Evolutionary conservation across 2,888 invertebrate species (phyloP), one percentile per base, ranked within the genome.

Genomic region (Conomelus anceps): DNA sequence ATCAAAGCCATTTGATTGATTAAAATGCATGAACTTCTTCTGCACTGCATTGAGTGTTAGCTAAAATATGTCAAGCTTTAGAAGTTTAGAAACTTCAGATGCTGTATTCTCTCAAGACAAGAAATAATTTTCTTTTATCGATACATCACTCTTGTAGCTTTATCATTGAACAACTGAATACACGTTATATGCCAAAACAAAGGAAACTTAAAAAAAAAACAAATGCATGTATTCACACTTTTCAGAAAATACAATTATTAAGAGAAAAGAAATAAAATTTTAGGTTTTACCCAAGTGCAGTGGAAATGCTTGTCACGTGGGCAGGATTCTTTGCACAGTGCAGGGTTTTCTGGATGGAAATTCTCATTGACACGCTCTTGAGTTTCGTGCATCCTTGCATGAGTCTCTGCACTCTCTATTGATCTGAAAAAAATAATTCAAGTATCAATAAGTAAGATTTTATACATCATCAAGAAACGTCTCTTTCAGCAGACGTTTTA

Each of bases 251-350:
- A 84, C 7, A 9, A 22, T 84, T 9, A 84, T 22, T 22, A 22
- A 87, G 17, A 26, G 6, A 29, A 22, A 88, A 22, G 29, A 89
- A 26, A 34, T 26, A 87, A 84, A 87, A 88, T 34, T 85, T 23
- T 84, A 22, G 24, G 29, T 93, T 95, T 94, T 94, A 96, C 96
- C 97, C 97, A 97, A 92, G 96, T 96, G 94, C 98, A 98, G 93
- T 98, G 98, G 92, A 96, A 98, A 92, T 98, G 98, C 88, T 96
- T 96, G 91, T 97, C 96, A 91, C 96, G 96, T 91, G 96, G 96
- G 92, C 96, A 97, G 86, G 96, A 97, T 23, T 96, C 95, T 91
- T 95, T 96, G 89, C 95, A 95, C 20, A 89, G 89, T 4, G 90
- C 91, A n/a, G 91, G 96, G 90, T 95, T 95, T 89, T 94, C 94